phyloP scores from a whole-genome alignment of 2,113 vertebrate genomes.

The Chamaea fasciata region DNA sequence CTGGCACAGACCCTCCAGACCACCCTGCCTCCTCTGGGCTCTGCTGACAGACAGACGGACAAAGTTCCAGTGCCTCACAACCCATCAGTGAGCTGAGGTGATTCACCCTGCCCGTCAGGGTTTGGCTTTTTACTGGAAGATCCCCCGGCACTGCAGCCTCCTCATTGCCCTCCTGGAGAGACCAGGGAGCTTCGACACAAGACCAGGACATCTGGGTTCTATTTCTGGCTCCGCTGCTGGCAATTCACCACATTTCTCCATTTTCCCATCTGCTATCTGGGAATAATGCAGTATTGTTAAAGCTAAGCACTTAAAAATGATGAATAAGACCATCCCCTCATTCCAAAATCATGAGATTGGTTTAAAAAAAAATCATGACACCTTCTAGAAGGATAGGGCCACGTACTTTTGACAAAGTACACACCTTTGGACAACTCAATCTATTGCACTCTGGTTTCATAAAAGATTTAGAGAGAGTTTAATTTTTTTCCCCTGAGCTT shows the following conservation, averaged over 20 bases:
- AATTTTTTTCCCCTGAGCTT: not conserved
- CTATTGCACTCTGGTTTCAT: not conserved
- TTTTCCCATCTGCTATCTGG: slow-evolving; percentile 56
- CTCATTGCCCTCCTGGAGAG: slow-evolving; percentile 48
- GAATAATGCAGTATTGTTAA: slow-evolving; percentile 56
- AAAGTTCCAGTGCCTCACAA: fast-evolving
- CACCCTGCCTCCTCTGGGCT: not conserved
- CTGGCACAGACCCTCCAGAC: not conserved
- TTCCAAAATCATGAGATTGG: not conserved
- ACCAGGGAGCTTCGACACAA: not conserved
- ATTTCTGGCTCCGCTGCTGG: slow-evolving; percentile 63
- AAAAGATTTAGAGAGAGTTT: not conserved
- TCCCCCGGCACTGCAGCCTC: not conserved
- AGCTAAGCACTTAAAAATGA: slow-evolving; percentile 48
- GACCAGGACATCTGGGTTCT: slow-evolving; percentile 63
- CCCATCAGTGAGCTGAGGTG: fast-evolving
- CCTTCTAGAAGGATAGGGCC: not conserved
- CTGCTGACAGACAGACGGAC: fast-evolving
- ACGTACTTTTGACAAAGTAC: not conserved
- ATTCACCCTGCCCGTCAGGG: not conserved
- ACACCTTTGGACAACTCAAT: not conserved
- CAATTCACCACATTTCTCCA: slow-evolving; percentile 48
- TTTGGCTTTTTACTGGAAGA: not conserved
- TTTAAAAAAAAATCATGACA: not conserved
- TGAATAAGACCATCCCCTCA: not conserved